phyloP scores from a whole-genome alignment of 2,797 vertebrate species.

The Momotus momota region DNA sequence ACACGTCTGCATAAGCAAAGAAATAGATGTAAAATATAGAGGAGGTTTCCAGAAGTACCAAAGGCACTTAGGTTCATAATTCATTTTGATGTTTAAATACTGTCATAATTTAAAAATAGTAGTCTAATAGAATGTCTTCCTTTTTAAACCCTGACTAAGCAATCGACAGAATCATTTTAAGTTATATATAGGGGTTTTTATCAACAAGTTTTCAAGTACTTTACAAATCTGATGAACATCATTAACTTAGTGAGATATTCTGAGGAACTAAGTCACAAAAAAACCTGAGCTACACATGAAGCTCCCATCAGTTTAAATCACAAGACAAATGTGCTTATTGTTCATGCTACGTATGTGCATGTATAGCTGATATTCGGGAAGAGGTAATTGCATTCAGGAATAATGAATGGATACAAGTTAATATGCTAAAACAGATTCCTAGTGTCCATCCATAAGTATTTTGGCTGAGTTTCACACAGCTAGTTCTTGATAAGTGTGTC shows the following conservation, averaged over 20 bases:
- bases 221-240: not conserved
- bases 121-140: not conserved
- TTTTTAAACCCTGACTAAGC: not conserved
- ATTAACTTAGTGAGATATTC: not conserved
- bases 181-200: not conserved
- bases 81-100: not conserved
- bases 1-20: not conserved
- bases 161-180: not conserved
- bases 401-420: constrained; percentile 4
- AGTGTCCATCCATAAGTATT: constrained; percentile 16
- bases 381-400: not conserved
- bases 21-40: not conserved
- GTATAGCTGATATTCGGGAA: not conserved
- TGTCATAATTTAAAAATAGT: constrained; percentile 1
- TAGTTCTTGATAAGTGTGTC: constrained; percentile 15
- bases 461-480: constrained; percentile 4
- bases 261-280: not conserved
- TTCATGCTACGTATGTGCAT: not conserved
- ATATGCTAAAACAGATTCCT: not conserved
- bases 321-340: not conserved
- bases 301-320: not conserved
- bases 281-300: not conserved
- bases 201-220: not conserved
- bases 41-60: not conserved
- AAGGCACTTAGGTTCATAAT: not conserved